A percentile compares a stretch with the other conserved stretches of the same genome.
Evolutionary conservation across 64 coral and sea anemone species (phyloP).

Genomic region (Catalaphyllia jardinei): DNA sequence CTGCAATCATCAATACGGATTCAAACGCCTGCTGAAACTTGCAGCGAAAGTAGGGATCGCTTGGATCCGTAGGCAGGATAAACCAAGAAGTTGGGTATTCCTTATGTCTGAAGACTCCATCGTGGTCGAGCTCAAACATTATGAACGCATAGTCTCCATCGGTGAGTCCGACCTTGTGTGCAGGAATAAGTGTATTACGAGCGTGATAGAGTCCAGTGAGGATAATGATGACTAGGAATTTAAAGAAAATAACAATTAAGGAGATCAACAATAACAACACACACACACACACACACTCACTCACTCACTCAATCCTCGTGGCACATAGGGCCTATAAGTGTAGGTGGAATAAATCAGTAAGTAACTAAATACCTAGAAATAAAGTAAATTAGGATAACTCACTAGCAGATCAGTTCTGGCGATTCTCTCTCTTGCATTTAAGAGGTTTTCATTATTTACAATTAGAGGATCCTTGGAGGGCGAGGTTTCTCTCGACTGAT

Average conservation of each 20-base stretch:
- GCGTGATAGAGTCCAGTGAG: neutral
- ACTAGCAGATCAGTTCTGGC: too few species aligned
- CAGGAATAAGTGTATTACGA: neutral
- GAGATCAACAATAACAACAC: neutral
- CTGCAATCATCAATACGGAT: constrained; percentile 72
- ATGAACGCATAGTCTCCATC: constrained; percentile 36
- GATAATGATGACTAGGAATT: constrained; percentile 4
- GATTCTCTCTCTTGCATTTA: too few species aligned
- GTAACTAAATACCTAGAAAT: too few species aligned
- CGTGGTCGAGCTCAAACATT: constrained; percentile 72
- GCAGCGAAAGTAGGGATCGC: neutral
- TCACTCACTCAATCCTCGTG: too few species aligned
- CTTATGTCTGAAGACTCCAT: neutral
- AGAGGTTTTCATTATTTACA: too few species aligned
- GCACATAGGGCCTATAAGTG: too few species aligned
- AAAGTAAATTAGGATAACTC: too few species aligned
- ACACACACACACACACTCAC: too few species aligned
- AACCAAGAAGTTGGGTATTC: neutral
- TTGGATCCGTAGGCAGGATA: neutral
- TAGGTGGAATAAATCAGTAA: too few species aligned
- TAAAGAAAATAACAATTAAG: neutral
- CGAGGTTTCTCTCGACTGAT: too few species aligned
- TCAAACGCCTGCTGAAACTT: constrained; percentile 61
- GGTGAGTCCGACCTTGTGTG: neutral
- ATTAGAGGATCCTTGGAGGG: too few species aligned